Percentiles rank a stretch among this genome's conserved stretches.
Conservation (phyloP, 2,113 vertebrate species). For the Eurypyga helias region DNA sequence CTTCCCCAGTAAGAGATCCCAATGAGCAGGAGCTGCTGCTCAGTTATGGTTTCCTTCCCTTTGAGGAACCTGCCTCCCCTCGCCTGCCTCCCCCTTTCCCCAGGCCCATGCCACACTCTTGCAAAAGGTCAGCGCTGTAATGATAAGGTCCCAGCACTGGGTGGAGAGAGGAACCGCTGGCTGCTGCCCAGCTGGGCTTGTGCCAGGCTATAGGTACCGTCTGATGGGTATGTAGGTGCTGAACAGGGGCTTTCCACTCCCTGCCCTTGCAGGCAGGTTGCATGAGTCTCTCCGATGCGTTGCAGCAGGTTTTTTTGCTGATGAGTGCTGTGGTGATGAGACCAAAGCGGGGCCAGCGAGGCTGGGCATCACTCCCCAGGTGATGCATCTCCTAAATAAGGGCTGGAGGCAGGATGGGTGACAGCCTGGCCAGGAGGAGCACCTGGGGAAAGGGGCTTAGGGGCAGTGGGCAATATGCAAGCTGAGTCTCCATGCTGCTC, state of each 20-base stretch:
- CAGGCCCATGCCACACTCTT: not conserved
- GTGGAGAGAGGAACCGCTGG: not conserved
- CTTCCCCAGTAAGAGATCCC: slow-evolving; percentile 4
- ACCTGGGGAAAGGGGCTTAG: not conserved
- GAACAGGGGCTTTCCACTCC: not conserved
- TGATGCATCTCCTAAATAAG: not conserved
- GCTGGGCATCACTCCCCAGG: not conserved
- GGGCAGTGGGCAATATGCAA: accelerated
- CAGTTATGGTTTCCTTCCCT: slow-evolving; percentile 56
- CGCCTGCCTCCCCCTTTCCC: not conserved
- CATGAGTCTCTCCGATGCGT: not conserved
- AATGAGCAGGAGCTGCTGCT: slow-evolving; percentile 1
- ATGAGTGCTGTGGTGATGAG: not conserved
- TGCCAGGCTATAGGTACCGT: not conserved
- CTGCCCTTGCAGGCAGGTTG: not conserved
- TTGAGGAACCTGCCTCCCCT: slow-evolving; percentile 14
- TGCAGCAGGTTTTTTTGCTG: not conserved
- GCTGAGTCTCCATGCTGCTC: not conserved
- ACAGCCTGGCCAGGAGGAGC: not conserved
- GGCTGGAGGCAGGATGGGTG: not conserved
- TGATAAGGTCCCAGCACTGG: not conserved
- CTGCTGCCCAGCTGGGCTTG: not conserved
- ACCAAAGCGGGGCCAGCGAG: accelerated
- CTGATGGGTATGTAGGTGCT: not conserved
- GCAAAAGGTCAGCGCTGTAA: not conserved